phyloP scores from a whole-genome alignment of 2,888 invertebrate species.

The Gastrophysa polygoni region DNA sequence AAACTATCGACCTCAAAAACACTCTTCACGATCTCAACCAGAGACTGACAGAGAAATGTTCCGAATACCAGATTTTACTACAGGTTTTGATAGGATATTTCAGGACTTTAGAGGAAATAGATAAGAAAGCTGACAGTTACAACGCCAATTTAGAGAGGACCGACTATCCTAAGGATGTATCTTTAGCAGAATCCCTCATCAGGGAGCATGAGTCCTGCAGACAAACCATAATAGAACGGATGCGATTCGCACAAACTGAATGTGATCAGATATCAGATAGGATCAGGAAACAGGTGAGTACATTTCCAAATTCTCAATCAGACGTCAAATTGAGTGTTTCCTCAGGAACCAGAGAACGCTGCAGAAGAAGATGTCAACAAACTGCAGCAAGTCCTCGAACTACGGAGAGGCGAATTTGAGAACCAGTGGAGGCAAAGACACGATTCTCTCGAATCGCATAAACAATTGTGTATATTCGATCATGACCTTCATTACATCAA shows the following conservation, averaged over 20 bases:
- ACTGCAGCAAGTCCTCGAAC: constrained; percentile 67
- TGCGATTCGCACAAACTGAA: constrained; percentile 70
- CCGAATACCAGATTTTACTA: constrained; percentile 73
- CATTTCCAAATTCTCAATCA: neutral
- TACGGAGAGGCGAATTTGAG: constrained; percentile 69
- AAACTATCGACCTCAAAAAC: constrained; percentile 67
- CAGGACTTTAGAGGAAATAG: constrained; percentile 68
- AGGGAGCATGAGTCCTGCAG: constrained; percentile 70
- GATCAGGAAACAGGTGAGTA: constrained; percentile 66
- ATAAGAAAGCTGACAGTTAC: constrained; percentile 65
- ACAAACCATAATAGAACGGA: constrained; percentile 68
- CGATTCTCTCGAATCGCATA: constrained; percentile 66
- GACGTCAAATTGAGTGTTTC: neutral
- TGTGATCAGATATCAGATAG: constrained; percentile 71
- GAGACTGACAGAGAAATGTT: constrained; percentile 69
- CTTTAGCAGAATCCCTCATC: constrained; percentile 63
- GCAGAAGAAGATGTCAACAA: constrained; percentile 73
- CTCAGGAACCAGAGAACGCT: constrained; percentile 68
- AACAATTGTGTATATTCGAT: constrained; percentile 70
- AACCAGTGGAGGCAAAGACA: constrained; percentile 66
- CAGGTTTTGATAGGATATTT: constrained; percentile 75
- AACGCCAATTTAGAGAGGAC: constrained; percentile 58
- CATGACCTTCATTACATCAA: constrained; percentile 74
- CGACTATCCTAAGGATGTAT: constrained; percentile 57
- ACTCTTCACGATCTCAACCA: constrained; percentile 71